Evolutionary conservation across 2,888 invertebrate genomes (phyloP).

Genomic region (Cataglyphis rosenhaueri): DNA sequence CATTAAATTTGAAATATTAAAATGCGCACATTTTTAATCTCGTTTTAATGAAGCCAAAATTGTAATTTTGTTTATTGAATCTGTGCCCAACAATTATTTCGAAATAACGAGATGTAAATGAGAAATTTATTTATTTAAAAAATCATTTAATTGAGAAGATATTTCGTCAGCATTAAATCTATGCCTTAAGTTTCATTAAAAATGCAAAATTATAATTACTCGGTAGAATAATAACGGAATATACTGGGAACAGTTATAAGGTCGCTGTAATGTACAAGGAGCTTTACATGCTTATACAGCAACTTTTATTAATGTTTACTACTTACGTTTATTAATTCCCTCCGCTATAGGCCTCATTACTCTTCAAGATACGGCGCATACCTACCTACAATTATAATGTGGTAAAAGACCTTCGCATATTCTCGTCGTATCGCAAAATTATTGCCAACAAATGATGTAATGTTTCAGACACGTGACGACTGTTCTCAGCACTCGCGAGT

Average conservation of each 20-base stretch:
- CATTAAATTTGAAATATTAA: background rate
- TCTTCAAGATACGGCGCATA: constrained; percentile 42
- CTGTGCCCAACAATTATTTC: background rate
- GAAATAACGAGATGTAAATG: background rate
- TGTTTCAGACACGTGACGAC: background rate
- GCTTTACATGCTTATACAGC: constrained; percentile 59
- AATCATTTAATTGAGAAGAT: constrained; percentile 4
- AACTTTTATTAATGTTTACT: constrained; percentile 45
- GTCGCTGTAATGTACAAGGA: constrained; percentile 31
- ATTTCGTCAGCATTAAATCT: background rate
- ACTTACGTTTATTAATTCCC: constrained; percentile 70
- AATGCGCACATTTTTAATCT: background rate
- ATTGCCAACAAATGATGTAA: constrained; percentile 1
- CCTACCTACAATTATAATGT: constrained; percentile 20
- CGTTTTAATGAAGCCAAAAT: background rate
- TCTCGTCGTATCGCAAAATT: background rate
- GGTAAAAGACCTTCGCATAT: constrained; percentile 21
- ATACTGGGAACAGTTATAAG: constrained; percentile 29
- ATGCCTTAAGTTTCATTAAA: background rate
- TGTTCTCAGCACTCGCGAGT: background rate
- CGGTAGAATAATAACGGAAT: constrained; percentile 25
- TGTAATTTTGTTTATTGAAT: background rate
- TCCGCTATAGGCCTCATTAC: constrained; percentile 64
- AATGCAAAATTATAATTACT: constrained; percentile 14
- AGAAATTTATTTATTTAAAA: background rate